Evolutionary conservation across 92 coral and sea anemone genomes (phyloP), one percentile per base, ranked within the genome.

Genomic region (Metridium senile): DNA sequence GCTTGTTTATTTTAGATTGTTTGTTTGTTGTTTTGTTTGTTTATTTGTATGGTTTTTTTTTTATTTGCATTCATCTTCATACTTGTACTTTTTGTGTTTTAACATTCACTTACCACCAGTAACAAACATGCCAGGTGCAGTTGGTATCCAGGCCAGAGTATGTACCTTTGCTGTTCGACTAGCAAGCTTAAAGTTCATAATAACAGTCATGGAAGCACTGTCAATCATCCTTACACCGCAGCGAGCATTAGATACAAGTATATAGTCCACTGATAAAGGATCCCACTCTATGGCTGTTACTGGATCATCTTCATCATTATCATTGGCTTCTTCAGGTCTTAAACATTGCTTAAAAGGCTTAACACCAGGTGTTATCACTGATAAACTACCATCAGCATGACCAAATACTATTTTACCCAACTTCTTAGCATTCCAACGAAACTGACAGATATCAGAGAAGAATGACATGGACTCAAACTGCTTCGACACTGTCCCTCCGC

Each of bases 91-190:
- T n/a, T n/a, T n/a, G n/a, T n/a, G n/a, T n/a, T n/a, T n/a, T 28
- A 27, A 18, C 7, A 23, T 10, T 19, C 2, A 22, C 92, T 62
- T 35, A 95, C 99, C 99, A 83, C 99, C 99, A n/a, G 97, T 87
- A 10, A 95, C 88, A 81, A 95, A 95, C 74, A 95, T 84, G n/a
- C 99, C 99, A 51, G 99, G 97, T 2, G 96, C 99, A 45, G 97
- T 74, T 3, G 99, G 95, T 45, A 95, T 80, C 99, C 99, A 95
- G 13, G 94, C 87, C 30, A 95, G 47, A 1, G 93, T 87, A 58
- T 88, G 97, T 46, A 92, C 71, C 75, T 81, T 88, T 45, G 90
- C 78, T 1, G 95, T 97, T 46, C 87, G 81, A 73, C 99, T 95
- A 28, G 99, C 93, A 49, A 93, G 81, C 82, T 89, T 90, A 72